Evolutionary conservation across 2,113 vertebrate genomes (phyloP), one percentile per base, ranked within the genome.

Genomic region (Dromiciops gliroides): DNA sequence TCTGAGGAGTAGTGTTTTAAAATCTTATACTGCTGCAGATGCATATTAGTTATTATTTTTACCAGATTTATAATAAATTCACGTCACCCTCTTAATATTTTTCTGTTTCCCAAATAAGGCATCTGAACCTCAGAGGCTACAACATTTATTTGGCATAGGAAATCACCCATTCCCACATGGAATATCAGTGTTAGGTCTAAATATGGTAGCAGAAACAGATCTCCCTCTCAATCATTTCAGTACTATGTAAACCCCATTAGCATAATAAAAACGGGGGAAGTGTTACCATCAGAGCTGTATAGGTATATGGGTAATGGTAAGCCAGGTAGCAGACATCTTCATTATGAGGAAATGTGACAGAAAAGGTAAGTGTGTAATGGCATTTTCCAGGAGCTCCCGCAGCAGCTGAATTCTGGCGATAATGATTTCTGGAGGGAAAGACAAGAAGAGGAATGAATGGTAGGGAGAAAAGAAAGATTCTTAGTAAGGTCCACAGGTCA

Each of bases 261-360:
- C 8, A 93, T 26, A 89, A 4, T 47, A 48, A 14, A 9, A 1
- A 19, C 8, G 1, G 37, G 49, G 26, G 23, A 12, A 4, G 50
- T 7, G 50, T 97, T 99, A 99, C 99, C 99, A 99, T 99, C 95
- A 99, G 98, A 3, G 99, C 95, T 11, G 99, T 98, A 96, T 99
- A 99, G 75, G 99, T 99, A 96, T 99, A 99, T 19, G 99, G 99
- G 67, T 99, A 99, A 97, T 99, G 99, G 97, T 99, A 99, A 52
- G 99, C 99, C 98, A 99, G 94, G 97, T 99, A 99, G 98, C 99
- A 99, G 94, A 99, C 98, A 24, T 99, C 99, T 44, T 99, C 99
- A 1, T 93, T 95, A 50, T 99, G 99, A 56, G 98, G 99, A 94
- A 99, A 99, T 91, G 98, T 99, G 93, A 99, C 50, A 1, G 97